Base-by-base conservation (phyloP, 1,140 invertebrate species). In the Hycleus cichorii region DNA sequence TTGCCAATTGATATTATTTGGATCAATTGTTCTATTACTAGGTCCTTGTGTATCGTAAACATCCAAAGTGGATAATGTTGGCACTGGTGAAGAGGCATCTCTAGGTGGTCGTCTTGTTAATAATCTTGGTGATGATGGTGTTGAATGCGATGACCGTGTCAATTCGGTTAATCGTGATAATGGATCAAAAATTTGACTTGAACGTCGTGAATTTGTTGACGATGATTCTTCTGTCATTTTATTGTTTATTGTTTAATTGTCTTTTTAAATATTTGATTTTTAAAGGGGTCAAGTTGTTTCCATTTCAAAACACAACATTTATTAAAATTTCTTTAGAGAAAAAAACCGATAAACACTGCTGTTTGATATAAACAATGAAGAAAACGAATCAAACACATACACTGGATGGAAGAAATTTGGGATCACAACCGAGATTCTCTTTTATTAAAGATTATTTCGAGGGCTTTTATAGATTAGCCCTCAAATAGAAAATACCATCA, bases 171-270 rank as follows among this genome's bases (percentile, higher is more conserved):
- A 75, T 67, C 86, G 77, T 51, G 85, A 80, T 62, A 89, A 80
- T 62, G 86, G 86, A 76, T 89, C 87, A 69, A 89, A 87, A 60
- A 89, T 87, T 77, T 89, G 86, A 69, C 87, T 89, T 67, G 89
- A 75, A 62, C 87, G 62, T 11, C 57, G 55, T 10, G 44, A 32
- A 48, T 62, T 61, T 25, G 51, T 32, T n/a, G 25, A 24, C n/a
- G 50, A 53, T 32, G 32, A 32, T 18, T 63, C 65, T 39, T 68
- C 64, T 1, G 53, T 54, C 65, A 67, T 67, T 40, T 56, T 59
- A 32, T 10, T 32, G 4, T 32, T 32, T 32, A 32, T 5, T 32
- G 7, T 18, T 18, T 5, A 32, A 32, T 32, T 32, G 32, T 32
- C 18, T 18, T 18, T 18, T 18, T 32, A 46, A 25, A 46, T 42